Base-by-base conservation (phyloP, 2,888 invertebrate genomes). In the Parnassius smintheus region DNA sequence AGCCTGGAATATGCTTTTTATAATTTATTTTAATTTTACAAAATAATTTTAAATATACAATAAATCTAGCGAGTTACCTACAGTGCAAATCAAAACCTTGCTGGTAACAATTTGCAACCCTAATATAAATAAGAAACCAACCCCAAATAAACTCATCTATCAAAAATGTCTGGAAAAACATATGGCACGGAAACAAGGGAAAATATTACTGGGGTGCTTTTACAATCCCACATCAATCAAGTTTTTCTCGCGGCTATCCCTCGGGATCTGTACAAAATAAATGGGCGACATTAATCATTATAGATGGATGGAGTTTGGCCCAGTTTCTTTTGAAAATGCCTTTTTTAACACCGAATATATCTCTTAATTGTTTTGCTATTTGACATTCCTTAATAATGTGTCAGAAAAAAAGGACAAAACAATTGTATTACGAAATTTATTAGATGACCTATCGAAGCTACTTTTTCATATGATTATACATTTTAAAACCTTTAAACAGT, bases 241-340 rank as follows among this genome's bases (percentile, higher is more conserved):
- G 76, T 85, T 86, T 84, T 83, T 82, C 75, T 73, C 75, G 63
- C 69, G 64, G 68, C 70, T 60, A 70, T 76, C 77, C 78, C 72
- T 45, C 61, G 74, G 76, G 74, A 78, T 80, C 75, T 73, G 72
- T 77, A 80, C 76, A 76, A 75, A 79, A 84, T 82, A 83, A 86
- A 88, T 85, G 82, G 83, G 68, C 64, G 69, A 72, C 87, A 87
- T 90, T 86, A 85, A 89, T 89, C 88, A 86, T 87, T 86, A 87
- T 83, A 76, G 83, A 83, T 73, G 79, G 82, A 78, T 81, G 76
- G 65, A 70, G 72, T 75, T 73, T 71, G 77, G 70, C 77, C 78
- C 70, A 78, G 75, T 80, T 83, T 78, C 73, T 68, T 66, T 68
- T 64, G 69, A 68, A 69, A 75, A 71, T 74, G 75, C 74, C 73